These are phyloP conservation scores for Drosophila sproati DNA, from an alignment of 1,140 invertebrate species.

Conservation along the genomic window DNA sequence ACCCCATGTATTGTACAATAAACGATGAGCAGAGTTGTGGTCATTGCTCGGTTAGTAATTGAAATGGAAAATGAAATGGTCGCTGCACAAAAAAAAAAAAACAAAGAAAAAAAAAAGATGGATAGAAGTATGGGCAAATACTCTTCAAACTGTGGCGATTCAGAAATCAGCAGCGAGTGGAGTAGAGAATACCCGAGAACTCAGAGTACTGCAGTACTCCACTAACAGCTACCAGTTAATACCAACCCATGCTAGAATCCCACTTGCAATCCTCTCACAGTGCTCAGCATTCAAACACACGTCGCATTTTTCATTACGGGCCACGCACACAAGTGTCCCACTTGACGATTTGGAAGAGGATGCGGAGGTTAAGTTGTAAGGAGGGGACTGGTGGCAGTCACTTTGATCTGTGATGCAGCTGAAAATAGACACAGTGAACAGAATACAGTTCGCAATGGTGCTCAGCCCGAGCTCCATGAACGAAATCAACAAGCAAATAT, in stretches of 20 bases:
- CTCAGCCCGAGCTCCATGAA: too few relatives aligned
- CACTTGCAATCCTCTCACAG: neutral
- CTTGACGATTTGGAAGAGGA: conserved; percentile 43
- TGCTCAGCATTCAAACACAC: conserved; percentile 35
- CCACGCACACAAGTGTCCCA: conserved; percentile 63
- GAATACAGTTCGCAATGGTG: neutral
- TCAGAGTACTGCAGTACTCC: neutral
- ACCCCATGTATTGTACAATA: conserved; percentile 29
- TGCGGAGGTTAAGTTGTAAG: neutral
- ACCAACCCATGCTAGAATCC: neutral
- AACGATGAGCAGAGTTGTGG: conserved; percentile 11
- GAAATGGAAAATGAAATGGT: conserved; percentile 78
- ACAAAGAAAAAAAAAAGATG: conserved; percentile 17
- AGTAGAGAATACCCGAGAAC: neutral
- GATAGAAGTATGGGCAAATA: conserved; percentile 33
- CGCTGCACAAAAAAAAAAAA: conserved; percentile 28
- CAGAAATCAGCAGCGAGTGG: conserved; percentile 1
- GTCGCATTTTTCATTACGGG: conserved; percentile 72
- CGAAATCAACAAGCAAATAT: too few relatives aligned
- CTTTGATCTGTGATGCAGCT: conserved; percentile 72
- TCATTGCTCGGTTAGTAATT: conserved; percentile 58
- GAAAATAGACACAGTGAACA: conserved; percentile 47
- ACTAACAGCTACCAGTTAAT: neutral
- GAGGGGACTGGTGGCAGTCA: conserved; percentile 24
- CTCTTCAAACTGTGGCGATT: conserved; percentile 21